A percentile compares a stretch with the other conserved stretches of the same genome.
Evolutionary conservation across 2,888 invertebrate species (phyloP).

Genomic region (Leucania comma): DNA sequence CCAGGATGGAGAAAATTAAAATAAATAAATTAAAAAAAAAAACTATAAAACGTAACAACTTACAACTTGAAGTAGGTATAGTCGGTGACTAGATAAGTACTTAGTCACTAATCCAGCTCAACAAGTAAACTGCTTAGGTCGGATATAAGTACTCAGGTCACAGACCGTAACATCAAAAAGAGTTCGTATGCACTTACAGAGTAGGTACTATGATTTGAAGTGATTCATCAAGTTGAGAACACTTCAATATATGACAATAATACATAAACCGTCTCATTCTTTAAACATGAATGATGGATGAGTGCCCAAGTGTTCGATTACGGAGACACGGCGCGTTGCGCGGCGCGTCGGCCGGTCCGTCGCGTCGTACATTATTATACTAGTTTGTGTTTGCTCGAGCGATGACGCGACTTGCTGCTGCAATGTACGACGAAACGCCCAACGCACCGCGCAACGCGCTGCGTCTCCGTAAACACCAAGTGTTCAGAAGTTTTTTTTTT

Average conservation of each 20-base stretch:
- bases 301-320: no score
- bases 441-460: no score
- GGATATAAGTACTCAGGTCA: neutral
- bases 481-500: no score
- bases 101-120: neutral
- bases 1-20: no score
- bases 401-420: no score
- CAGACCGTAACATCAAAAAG: neutral
- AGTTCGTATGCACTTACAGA: neutral
- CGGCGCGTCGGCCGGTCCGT: no score
- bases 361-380: no score
- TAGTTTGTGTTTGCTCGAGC: no score
- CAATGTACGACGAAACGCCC: no score
- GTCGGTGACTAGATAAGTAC: neutral
- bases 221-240: conserved; percentile 8
- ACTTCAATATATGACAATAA: neutral
- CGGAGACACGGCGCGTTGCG: no score
- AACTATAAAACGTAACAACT: neutral
- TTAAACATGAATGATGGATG: neutral
- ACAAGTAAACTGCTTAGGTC: neutral
- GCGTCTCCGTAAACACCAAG: no score
- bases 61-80: neutral
- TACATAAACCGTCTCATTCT: neutral
- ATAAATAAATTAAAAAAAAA: no score
- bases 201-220: neutral